A percentile compares a stretch with the other conserved stretches of the same genome.
These are phyloP conservation scores for Tetragonula carbonaria DNA, from an alignment of 2,888 invertebrate genomes.

Conservation along the genomic window DNA sequence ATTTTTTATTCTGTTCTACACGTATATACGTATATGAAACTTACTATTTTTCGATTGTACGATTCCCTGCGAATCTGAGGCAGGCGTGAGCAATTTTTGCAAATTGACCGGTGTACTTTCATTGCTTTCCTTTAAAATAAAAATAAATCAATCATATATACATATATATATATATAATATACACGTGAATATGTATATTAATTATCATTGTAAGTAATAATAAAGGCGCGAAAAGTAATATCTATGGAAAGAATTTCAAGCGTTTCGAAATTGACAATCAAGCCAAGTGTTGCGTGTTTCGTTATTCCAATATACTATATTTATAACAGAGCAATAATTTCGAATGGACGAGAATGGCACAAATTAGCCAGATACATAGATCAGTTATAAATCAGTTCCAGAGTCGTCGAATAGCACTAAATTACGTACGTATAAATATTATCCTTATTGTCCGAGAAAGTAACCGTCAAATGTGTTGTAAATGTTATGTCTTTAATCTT, in stretches of 20 bases:
- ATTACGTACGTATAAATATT: not conserved
- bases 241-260: too few relatives aligned
- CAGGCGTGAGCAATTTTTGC: slow-evolving; percentile 95
- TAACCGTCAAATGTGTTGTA: not conserved
- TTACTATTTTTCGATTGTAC: slow-evolving; percentile 90
- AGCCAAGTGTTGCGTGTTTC: too few relatives aligned
- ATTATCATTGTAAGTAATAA: not conserved
- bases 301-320: too few relatives aligned
- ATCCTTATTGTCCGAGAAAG: too few relatives aligned
- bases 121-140: slow-evolving; percentile 82
- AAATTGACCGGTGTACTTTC: slow-evolving; percentile 90
- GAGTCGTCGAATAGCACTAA: not conserved
- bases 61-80: slow-evolving; percentile 92
- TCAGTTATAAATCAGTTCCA: not conserved
- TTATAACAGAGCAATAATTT: not conserved
- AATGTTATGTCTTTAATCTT: not conserved
- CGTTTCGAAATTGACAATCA: too few relatives aligned
- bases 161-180: not conserved
- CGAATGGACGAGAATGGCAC: not conserved
- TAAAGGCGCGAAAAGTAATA: too few relatives aligned
- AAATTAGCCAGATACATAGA: not conserved
- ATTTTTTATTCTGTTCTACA: too few relatives aligned
- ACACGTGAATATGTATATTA: not conserved
- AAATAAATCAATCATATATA: not conserved
- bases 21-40: slow-evolving; percentile 57